phyloP scores from a whole-genome alignment of 2,888 invertebrate species.

The Mellilla xanthometata region DNA sequence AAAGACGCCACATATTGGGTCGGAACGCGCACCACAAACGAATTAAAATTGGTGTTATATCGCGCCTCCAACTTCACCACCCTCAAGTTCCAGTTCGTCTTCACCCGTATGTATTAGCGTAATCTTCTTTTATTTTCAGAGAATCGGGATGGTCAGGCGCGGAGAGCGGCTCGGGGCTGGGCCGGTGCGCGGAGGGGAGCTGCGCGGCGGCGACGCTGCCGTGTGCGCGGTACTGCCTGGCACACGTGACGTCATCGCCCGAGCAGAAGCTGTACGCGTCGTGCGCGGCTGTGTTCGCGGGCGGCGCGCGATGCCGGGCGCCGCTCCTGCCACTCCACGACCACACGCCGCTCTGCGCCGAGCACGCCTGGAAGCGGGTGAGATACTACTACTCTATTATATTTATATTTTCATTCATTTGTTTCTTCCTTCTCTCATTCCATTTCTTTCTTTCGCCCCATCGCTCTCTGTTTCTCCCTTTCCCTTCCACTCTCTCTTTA shows the following conservation, averaged over 20 bases:
- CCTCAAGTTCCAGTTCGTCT: too few species aligned
- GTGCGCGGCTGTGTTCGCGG: slow-evolving; percentile 77
- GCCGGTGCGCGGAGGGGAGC: slow-evolving; percentile 39
- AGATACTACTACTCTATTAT: slow-evolving; percentile 27
- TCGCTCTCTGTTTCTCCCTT: too few species aligned
- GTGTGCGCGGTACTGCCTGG: slow-evolving; percentile 90
- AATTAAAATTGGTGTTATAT: too few species aligned
- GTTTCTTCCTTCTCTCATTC: too few species aligned
- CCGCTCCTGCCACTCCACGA: slow-evolving; percentile 71
- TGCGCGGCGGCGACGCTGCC: slow-evolving; percentile 83
- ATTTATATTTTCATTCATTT: too few species aligned
- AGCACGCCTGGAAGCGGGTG: slow-evolving; percentile 92
- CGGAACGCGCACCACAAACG: too few species aligned
- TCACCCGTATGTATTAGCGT: too few species aligned
- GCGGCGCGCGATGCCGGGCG: slow-evolving; percentile 71
- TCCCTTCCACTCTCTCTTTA: too few species aligned
- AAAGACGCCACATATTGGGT: too few species aligned
- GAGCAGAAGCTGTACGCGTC: slow-evolving; percentile 88
- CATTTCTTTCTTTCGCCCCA: too few species aligned
- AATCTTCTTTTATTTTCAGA: too few species aligned
- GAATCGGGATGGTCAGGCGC: slow-evolving; percentile 66
- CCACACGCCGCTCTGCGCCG: slow-evolving; percentile 91
- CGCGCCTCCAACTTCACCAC: too few species aligned
- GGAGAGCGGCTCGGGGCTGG: slow-evolving; percentile 43
- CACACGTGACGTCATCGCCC: slow-evolving; percentile 92